A percentile compares a stretch with the other conserved stretches of the same genome.
Conservation (phyloP, 2,888 invertebrate genomes). For the Metalampra italica region DNA sequence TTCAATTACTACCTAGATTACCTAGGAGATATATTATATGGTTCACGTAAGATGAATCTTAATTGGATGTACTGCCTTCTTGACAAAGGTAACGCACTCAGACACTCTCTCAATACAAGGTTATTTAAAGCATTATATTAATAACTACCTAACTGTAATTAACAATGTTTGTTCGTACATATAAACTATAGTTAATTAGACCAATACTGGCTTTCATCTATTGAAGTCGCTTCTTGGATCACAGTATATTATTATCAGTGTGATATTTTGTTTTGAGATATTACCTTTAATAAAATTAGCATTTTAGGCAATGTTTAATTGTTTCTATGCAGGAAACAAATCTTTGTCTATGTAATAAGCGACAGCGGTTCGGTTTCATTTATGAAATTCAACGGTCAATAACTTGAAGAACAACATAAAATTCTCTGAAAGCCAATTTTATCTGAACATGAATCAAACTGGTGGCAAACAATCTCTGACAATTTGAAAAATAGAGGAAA, state of each 20-base stretch:
- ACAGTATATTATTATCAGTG: not conserved
- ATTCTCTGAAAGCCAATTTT: too few species aligned
- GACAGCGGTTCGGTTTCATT: not conserved
- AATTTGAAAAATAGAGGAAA: too few species aligned
- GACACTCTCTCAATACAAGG: not conserved
- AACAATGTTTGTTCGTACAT: not conserved
- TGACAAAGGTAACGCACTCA: not conserved
- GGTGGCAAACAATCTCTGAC: too few species aligned
- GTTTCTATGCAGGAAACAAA: too few species aligned
- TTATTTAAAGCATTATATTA: not conserved
- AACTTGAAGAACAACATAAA: not conserved
- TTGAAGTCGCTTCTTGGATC: not conserved
- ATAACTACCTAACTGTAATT: not conserved
- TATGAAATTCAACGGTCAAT: not conserved
- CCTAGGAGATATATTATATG: too few species aligned
- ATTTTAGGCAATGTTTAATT: not conserved
- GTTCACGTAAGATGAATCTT: too few species aligned
- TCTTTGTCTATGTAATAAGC: not conserved
- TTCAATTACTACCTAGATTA: too few species aligned
- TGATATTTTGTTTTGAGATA: too few species aligned
- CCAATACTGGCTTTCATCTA: not conserved
- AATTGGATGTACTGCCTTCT: too few species aligned
- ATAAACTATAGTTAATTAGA: not conserved
- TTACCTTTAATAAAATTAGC: too few species aligned
- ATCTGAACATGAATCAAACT: too few species aligned